A percentile compares a stretch with the other conserved stretches of the same genome.
Conservation (phyloP, 1,140 invertebrate species). For the Leptoteleia sp. region DNA sequence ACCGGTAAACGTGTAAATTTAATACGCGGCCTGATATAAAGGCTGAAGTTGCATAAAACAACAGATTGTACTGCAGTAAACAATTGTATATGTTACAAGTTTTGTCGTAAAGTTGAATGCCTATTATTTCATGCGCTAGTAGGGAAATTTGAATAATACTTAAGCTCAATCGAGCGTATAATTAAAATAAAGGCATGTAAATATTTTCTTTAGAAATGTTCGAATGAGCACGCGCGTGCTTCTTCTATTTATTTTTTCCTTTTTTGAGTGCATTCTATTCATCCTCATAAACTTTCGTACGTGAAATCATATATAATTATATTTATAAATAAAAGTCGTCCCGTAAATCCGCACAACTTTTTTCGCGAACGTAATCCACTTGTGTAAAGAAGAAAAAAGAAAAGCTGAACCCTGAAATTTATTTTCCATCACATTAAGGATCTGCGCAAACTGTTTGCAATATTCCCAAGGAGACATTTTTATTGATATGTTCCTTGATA, state of each 20-base stretch:
- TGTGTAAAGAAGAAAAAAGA: too few species aligned
- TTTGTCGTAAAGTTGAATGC: constrained; percentile 43
- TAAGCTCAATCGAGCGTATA: constrained; percentile 16
- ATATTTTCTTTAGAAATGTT: constrained; percentile 19
- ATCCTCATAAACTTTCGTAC: not conserved
- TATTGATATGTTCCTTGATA: too few species aligned
- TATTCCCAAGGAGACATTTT: too few species aligned
- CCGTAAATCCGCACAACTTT: not conserved
- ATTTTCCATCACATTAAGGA: not conserved
- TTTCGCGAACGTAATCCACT: too few species aligned
- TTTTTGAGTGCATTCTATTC: not conserved
- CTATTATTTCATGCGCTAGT: constrained; percentile 10
- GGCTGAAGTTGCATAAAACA: constrained; percentile 44
- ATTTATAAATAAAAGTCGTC: constrained; percentile 5
- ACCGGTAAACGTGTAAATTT: constrained; percentile 46
- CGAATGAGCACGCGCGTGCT: not conserved
- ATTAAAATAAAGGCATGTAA: constrained; percentile 23
- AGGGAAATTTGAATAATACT: constrained; percentile 28
- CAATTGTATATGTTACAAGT: constrained; percentile 41
- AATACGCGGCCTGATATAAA: constrained; percentile 43
- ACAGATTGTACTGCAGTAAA: constrained; percentile 43
- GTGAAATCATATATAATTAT: constrained; percentile 7
- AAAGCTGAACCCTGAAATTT: too few species aligned
- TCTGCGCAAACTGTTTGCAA: not conserved
- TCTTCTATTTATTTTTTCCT: too few species aligned